Base-by-base conservation (phyloP, 2,888 invertebrate species). In the Cybosia mesomella region DNA sequence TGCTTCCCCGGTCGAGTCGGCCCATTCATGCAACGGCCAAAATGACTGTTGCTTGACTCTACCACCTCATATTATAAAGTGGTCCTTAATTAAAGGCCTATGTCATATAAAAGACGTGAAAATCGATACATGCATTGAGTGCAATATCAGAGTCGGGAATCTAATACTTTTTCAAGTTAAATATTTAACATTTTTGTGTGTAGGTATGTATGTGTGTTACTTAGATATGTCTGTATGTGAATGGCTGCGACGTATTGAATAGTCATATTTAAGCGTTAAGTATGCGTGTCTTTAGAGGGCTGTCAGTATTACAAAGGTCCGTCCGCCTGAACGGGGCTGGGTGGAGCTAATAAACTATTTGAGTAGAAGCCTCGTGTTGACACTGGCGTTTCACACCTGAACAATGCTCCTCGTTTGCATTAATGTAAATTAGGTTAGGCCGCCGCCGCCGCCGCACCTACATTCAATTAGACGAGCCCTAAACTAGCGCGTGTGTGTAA, bases 371-470 rank as follows among this genome's bases (percentile, higher is more conserved):
- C 89, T 88, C 86, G 91, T 93, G 94, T 95, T 95, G 94, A 95
- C 94, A 95, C 94, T 94, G 91, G 91, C 91, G 92, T 92, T 94
- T 95, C 93, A 93, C 94, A 95, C 94, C 94, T 94, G 94, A 94
- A 94, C 94, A 95, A 94, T 94, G 94, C 93, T 91, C 82, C 94
- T 94, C 94, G 94, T 95, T 95, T 94, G 92, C 94, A 94, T 95
- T 94, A 94, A 94, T 95, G 94, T 95, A 94, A 95, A 95, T 95
- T 95, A 94, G 94, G 94, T 93, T 93, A 94, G 92, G 91, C 85
- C 81, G 82, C 81, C 87, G 89, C 81, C 87, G 89, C 88, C 86
- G 89, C 88, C 87, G 90, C 92, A 91, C 93, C 94, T 92, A 93
- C 93, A 85, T 92, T 92, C 94, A 94, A 94, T 95, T 94, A 95